These are phyloP conservation scores for Drosophila baimaii DNA, from an alignment of 1,140 invertebrate species.

Conservation along the genomic window DNA sequence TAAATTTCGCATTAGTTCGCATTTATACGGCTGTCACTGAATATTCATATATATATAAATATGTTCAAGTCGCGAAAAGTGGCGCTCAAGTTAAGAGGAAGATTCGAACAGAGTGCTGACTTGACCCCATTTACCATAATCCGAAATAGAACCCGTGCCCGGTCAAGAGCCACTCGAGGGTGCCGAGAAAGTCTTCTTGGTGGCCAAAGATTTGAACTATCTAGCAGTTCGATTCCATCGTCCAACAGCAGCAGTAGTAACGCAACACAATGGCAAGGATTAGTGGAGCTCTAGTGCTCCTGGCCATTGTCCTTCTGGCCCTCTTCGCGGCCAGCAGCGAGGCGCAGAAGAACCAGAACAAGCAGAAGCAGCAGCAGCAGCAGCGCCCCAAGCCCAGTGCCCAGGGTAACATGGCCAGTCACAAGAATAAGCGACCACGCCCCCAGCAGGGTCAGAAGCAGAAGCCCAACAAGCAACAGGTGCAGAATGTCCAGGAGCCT, in stretches of 20 bases:
- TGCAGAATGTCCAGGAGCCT: slow-evolving; percentile 37
- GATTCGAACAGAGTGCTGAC: slow-evolving; percentile 34
- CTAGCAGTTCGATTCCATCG: slow-evolving; percentile 48
- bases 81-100: slow-evolving; percentile 25
- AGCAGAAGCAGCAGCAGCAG: slow-evolving; percentile 37
- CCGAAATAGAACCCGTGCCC: slow-evolving; percentile 65
- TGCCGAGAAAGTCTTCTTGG: slow-evolving; percentile 70
- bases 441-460: slow-evolving; percentile 34
- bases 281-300: slow-evolving; percentile 44
- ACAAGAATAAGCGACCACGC: slow-evolving; percentile 47
- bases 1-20: slow-evolving; percentile 23
- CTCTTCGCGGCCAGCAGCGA: slow-evolving; percentile 33
- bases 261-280: slow-evolving; percentile 52
- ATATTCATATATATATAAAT: slow-evolving; percentile 54
- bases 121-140: slow-evolving; percentile 68
- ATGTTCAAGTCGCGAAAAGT: slow-evolving; percentile 43
- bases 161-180: slow-evolving; percentile 62
- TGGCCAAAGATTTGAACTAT: slow-evolving; percentile 13
- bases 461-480: slow-evolving; percentile 31
- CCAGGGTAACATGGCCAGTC: slow-evolving; percentile 9
- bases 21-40: slow-evolving; percentile 43
- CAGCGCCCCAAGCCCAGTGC: slow-evolving; percentile 33
- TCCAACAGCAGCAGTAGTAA: slow-evolving; percentile 4
- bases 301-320: slow-evolving; percentile 49
- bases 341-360: slow-evolving; percentile 47